These are phyloP conservation scores for Micromys minutus DNA, from an alignment of 2,113 vertebrate genomes.

Conservation along the genomic window DNA sequence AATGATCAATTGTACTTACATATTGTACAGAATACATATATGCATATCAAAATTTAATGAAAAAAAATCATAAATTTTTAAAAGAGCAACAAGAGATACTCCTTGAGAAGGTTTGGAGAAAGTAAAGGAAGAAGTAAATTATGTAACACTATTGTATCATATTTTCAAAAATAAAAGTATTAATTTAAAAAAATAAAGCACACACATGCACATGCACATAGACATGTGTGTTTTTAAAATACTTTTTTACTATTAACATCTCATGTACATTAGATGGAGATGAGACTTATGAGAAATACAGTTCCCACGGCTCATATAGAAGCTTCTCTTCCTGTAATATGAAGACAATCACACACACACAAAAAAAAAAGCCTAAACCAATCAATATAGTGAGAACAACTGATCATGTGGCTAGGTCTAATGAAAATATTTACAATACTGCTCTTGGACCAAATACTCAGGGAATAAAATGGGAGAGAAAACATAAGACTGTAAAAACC, in stretches of 20 bases:
- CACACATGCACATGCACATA: background rate
- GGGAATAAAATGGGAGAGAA: background rate
- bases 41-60: background rate
- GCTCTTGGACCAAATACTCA: background rate
- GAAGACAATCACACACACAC: background rate
- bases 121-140: background rate
- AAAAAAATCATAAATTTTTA: background rate
- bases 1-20: background rate
- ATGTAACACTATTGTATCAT: background rate
- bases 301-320: background rate
- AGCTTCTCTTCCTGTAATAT: background rate
- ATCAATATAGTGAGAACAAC: background rate
- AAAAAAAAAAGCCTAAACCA: background rate
- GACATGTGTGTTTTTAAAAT: background rate
- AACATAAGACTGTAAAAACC: background rate
- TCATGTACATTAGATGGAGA: background rate
- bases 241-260: background rate
- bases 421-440: background rate
- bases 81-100: background rate
- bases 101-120: background rate
- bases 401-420: background rate
- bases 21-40: background rate
- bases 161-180: background rate
- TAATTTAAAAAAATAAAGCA: background rate
- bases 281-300: background rate